These are phyloP conservation scores for Drosophila flavopinicola DNA, from an alignment of 2,888 invertebrate species.

Conservation along the genomic window DNA sequence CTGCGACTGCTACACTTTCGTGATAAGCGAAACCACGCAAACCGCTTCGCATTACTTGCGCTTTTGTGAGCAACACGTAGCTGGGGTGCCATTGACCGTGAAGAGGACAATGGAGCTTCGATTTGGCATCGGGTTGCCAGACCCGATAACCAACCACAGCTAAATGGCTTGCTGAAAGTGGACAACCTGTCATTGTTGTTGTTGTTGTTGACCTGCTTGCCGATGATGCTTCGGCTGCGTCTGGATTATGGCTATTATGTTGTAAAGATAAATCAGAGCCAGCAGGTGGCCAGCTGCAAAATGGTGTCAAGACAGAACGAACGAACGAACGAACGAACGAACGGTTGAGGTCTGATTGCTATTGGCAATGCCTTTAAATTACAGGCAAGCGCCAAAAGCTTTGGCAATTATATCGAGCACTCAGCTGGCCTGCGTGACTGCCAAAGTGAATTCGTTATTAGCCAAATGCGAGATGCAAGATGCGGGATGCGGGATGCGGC, in stretches of 20 bases:
- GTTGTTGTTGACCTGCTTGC: constrained; percentile 5
- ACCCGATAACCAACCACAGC: constrained; percentile 4
- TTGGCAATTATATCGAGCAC: constrained; percentile 53
- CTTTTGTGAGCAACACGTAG: constrained; percentile 55
- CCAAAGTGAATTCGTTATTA: constrained; percentile 69
- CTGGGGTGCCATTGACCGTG: constrained; percentile 53
- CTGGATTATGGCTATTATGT: constrained; percentile 63
- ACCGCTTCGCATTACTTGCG: constrained; percentile 67
- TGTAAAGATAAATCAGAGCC: constrained; percentile 22
- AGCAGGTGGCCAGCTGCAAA: constrained; percentile 49
- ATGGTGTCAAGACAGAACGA: constrained; percentile 57
- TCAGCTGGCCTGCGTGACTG: constrained; percentile 56
- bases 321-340: constrained; percentile 17
- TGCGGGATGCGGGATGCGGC: constrained; percentile 48
- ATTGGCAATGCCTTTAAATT: constrained; percentile 57
- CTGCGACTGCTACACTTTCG: constrained; percentile 44
- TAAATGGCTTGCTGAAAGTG: background rate
- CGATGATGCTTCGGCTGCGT: too few relatives aligned
- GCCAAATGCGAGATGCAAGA: constrained; percentile 55
- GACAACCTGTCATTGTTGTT: constrained; percentile 13
- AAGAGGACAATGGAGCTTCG: constrained; percentile 44
- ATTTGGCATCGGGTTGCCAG: constrained; percentile 39
- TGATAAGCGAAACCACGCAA: constrained; percentile 47
- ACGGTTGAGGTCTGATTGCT: constrained; percentile 78
- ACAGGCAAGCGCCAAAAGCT: constrained; percentile 39